phyloP scores from a whole-genome alignment of 2,113 vertebrate species.

The Planiliza haematocheilus region DNA sequence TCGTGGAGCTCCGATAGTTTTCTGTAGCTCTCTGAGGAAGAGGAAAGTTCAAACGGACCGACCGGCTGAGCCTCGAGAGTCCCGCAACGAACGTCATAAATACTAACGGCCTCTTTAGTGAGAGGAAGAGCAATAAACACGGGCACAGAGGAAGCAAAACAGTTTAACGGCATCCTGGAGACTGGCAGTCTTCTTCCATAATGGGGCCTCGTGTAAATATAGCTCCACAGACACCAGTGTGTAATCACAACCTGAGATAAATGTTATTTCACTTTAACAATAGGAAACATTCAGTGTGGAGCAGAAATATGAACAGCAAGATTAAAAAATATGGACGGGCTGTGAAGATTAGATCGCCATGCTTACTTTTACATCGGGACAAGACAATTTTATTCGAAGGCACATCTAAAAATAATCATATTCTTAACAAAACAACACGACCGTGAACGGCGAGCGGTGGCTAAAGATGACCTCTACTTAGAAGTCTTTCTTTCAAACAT shows the following conservation, averaged over 20 bases:
- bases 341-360: background rate
- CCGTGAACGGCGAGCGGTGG: too few relatives aligned
- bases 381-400: background rate
- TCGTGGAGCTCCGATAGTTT: background rate
- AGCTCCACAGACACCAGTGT: conserved; percentile 3
- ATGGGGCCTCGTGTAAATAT: conserved; percentile 9
- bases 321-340: background rate
- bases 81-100: conserved; percentile 33
- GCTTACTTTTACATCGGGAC: background rate
- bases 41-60: conserved; percentile 15
- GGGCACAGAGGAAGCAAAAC: conserved; percentile 15
- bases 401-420: background rate
- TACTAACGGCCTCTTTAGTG: conserved; percentile 27
- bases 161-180: conserved; percentile 39
- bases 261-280: conserved; percentile 9
- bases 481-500: background rate
- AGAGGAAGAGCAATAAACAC: conserved; percentile 21
- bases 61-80: background rate
- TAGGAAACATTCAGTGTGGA: conserved; percentile 1
- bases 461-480: too few relatives aligned
- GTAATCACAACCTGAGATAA: background rate
- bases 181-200: conserved; percentile 9
- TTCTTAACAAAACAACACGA: conserved; percentile 12
- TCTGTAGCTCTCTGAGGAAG: background rate
- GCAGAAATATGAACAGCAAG: conserved; percentile 3